These are phyloP conservation scores for Bedellia somnulentella DNA, from an alignment of 2,888 invertebrate genomes.

Conservation along the genomic window DNA sequence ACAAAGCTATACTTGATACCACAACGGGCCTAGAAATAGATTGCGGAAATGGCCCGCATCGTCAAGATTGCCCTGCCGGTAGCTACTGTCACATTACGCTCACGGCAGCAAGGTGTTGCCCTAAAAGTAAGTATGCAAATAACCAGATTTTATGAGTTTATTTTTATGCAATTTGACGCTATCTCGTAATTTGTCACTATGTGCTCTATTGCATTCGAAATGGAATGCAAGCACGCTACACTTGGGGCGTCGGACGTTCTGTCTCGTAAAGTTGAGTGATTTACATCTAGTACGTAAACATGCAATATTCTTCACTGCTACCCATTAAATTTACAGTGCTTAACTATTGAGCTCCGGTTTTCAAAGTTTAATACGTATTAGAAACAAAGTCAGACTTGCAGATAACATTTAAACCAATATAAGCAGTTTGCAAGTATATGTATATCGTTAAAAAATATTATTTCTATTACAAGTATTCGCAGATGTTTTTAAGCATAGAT, in stretches of 20 bases:
- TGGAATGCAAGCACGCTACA: conserved; percentile 48
- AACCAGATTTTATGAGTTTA: conserved; percentile 20
- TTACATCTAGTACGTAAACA: too few relatives aligned
- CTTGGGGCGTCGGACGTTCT: conserved; percentile 26
- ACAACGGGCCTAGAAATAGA: conserved; percentile 75
- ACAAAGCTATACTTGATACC: conserved; percentile 72
- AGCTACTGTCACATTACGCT: conserved; percentile 86
- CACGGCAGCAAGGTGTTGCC: conserved; percentile 82
- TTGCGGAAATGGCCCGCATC: conserved; percentile 78
- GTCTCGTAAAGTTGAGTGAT: conserved; percentile 21
- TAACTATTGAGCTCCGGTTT: too few relatives aligned
- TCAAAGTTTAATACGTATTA: too few relatives aligned
- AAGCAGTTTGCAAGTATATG: too few relatives aligned
- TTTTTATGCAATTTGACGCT: too few relatives aligned
- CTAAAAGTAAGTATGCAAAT: conserved; percentile 71
- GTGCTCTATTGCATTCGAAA: conserved; percentile 39
- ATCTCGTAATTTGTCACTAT: conserved; percentile 38
- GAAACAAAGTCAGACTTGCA: too few relatives aligned
- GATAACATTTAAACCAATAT: too few relatives aligned
- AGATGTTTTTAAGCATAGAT: too few relatives aligned
- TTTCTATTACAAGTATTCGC: too few relatives aligned
- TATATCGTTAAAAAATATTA: too few relatives aligned
- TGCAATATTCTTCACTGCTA: too few relatives aligned
- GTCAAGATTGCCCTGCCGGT: conserved; percentile 80
- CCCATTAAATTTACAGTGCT: too few relatives aligned